A percentile compares a stretch with the other conserved stretches of the same genome.
These are phyloP conservation scores for Mormyrus proboscirostris DNA, from an alignment of 2,797 vertebrate genomes.

Conservation along the genomic window DNA sequence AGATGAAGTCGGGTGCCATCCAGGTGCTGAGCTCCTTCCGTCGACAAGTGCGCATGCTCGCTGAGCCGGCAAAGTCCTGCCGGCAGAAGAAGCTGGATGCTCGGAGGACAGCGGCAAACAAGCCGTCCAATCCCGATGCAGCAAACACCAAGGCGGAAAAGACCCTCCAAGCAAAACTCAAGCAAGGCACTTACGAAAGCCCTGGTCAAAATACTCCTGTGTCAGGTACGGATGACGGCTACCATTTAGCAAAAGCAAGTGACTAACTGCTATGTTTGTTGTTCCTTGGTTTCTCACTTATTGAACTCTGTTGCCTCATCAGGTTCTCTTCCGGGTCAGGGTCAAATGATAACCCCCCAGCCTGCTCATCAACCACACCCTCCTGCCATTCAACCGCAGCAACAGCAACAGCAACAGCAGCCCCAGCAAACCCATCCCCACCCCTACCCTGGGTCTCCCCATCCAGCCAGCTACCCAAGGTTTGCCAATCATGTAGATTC, in stretches of 20 bases:
- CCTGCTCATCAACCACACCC: constrained; percentile 53
- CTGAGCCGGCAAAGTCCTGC: constrained; percentile 89
- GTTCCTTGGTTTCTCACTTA: neutral
- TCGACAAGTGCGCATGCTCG: constrained; percentile 86
- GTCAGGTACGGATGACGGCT: constrained; percentile 50
- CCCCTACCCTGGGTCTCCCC: constrained; percentile 65
- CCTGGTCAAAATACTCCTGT: constrained; percentile 41
- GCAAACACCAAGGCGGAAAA: constrained; percentile 73
- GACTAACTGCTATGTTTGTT: neutral
- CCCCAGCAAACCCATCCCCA: constrained; percentile 59
- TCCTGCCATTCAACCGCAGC: constrained; percentile 35
- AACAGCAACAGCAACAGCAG: constrained; percentile 45
- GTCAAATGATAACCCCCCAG: constrained; percentile 47
- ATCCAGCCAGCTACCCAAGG: constrained; percentile 66
- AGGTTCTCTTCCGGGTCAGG: constrained; percentile 45
- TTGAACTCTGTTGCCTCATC: constrained; percentile 27
- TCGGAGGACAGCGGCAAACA: constrained; percentile 82
- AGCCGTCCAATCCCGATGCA: constrained; percentile 71
- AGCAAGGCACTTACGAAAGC: constrained; percentile 66
- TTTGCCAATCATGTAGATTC: constrained; percentile 63
- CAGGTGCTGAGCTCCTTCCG: constrained; percentile 87
- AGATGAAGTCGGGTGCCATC: constrained; percentile 83
- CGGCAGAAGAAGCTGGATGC: constrained; percentile 90
- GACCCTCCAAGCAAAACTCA: constrained; percentile 69
- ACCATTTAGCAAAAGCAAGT: neutral